Percentiles rank a stretch among this genome's conserved stretches.
phyloP scores from a whole-genome alignment of 2,113 vertebrate species.

The Malurus cyaneus region DNA sequence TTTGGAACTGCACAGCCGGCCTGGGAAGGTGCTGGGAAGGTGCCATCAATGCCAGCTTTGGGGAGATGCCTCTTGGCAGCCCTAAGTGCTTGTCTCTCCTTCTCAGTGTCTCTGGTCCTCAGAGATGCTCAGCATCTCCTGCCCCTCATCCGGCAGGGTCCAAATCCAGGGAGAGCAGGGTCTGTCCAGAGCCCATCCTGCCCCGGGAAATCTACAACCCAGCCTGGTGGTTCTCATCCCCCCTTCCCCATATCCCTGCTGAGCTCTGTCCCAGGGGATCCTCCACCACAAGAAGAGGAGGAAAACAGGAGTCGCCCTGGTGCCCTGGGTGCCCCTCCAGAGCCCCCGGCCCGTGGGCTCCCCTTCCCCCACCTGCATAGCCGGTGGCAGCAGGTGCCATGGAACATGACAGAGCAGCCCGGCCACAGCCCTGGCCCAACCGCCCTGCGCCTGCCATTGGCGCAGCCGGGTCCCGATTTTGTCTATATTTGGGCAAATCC shows the following conservation, averaged over 20 bases:
- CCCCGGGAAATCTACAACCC: background rate
- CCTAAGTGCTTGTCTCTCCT: background rate
- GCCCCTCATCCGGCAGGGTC: rapidly evolving
- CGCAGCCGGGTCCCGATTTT: constrained; percentile 35
- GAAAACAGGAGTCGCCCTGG: rapidly evolving
- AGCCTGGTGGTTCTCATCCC: rapidly evolving
- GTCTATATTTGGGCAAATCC: constrained; percentile 72
- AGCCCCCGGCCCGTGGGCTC: rapidly evolving
- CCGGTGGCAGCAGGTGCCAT: background rate
- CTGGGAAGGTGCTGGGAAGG: background rate
- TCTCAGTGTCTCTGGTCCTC: rapidly evolving
- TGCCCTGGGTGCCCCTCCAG: rapidly evolving
- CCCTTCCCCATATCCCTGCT: background rate
- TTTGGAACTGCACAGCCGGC: background rate
- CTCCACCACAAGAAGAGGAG: background rate
- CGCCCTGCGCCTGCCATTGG: constrained; percentile 33
- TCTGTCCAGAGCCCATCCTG: background rate
- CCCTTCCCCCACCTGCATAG: background rate
- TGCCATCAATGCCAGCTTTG: background rate
- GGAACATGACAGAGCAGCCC: background rate
- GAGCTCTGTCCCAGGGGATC: background rate
- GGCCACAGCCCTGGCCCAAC: background rate
- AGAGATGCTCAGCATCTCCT: background rate
- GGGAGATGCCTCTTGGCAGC: background rate
- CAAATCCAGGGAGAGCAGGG: background rate